phyloP scores from a whole-genome alignment of 2,888 invertebrate genomes.

The Polyploca ridens region DNA sequence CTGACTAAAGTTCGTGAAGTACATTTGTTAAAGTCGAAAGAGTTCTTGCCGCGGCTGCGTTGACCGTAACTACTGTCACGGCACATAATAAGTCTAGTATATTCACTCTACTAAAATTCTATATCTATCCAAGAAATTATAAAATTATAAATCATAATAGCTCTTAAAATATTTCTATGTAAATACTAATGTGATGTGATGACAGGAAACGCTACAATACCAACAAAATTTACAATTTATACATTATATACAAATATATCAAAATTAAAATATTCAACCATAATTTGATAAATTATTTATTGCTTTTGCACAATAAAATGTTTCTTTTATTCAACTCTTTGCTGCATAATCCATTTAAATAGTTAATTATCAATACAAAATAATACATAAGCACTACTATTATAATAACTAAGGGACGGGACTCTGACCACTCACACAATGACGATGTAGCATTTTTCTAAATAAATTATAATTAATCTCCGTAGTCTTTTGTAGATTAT shows the following conservation, averaged over 20 bases:
- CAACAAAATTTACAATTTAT: conserved; percentile 30
- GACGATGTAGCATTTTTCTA: conserved; percentile 7
- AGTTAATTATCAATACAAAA: conserved; percentile 26
- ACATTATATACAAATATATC: conserved; percentile 45
- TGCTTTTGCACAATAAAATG: conserved; percentile 42
- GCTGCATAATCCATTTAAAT: conserved; percentile 14
- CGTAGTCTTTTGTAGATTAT: background rate
- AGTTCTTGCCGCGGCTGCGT: too few relatives aligned
- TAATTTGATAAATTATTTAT: conserved; percentile 33
- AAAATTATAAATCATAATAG: too few relatives aligned
- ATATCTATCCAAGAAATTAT: too few relatives aligned
- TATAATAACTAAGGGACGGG: conserved; percentile 34
- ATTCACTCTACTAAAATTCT: too few relatives aligned
- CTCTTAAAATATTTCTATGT: too few relatives aligned
- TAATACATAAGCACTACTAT: conserved; percentile 17
- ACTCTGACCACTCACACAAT: conserved; percentile 33
- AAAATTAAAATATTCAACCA: conserved; percentile 29
- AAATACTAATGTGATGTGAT: background rate
- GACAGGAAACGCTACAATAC: conserved; percentile 13
- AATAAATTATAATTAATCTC: conserved; percentile 7
- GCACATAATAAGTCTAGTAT: too few relatives aligned
- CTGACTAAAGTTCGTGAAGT: too few relatives aligned
- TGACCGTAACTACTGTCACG: too few relatives aligned
- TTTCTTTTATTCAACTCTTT: conserved; percentile 17
- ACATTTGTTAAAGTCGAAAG: too few relatives aligned